Conservation (phyloP, 2,888 invertebrate genomes). For the Eupithecia abbreviata region DNA sequence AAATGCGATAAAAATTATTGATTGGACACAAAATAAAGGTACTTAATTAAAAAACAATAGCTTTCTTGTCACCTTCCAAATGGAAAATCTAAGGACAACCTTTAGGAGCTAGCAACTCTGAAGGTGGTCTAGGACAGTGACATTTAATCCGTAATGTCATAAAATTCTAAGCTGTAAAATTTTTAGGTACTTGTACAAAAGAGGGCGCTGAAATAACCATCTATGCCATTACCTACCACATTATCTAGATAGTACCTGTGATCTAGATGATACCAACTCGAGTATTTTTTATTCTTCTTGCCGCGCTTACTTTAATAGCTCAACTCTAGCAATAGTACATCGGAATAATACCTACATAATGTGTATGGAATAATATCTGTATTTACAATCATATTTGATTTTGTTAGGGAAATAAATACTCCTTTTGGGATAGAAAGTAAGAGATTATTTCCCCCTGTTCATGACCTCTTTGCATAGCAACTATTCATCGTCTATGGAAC, state of each 20-base stretch:
- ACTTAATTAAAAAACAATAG: no score
- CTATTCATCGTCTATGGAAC: slow-evolving; percentile 18
- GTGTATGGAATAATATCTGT: no score
- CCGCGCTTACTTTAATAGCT: not conserved
- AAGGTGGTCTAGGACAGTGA: not conserved
- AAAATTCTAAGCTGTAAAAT: not conserved
- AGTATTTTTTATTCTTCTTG: not conserved
- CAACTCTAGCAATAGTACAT: not conserved
- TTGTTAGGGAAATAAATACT: not conserved
- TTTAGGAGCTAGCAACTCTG: not conserved
- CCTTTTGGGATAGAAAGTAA: not conserved
- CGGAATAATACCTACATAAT: not conserved
- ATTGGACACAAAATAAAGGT: no score
- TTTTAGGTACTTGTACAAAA: not conserved
- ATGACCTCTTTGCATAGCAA: not conserved
- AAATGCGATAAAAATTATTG: no score
- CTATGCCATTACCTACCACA: no score
- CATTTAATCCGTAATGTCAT: not conserved
- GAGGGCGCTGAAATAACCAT: not conserved
- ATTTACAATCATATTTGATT: not conserved
- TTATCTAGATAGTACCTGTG: no score
- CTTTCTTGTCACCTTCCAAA: not conserved
- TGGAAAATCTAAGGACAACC: not conserved
- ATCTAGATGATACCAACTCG: not conserved
- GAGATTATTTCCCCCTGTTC: not conserved